A percentile compares a stretch with the other conserved stretches of the same genome.
Conservation (phyloP, 2,888 invertebrate genomes). For the Plagodis pulveraria region DNA sequence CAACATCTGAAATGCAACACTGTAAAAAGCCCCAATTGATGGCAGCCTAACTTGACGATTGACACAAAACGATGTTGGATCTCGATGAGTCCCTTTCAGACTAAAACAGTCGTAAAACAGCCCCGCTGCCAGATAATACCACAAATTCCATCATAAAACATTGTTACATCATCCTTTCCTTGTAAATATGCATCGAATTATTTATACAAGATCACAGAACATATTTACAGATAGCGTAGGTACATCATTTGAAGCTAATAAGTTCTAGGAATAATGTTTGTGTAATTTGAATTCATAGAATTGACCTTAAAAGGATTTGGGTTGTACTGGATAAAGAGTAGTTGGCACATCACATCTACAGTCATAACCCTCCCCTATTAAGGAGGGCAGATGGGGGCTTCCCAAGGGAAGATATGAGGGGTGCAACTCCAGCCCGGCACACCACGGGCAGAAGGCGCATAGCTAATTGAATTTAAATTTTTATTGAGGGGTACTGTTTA, state of each 20-base stretch:
- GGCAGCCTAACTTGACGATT: slow-evolving; percentile 8
- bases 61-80: slow-evolving; percentile 12
- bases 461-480: no score
- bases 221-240: no score
- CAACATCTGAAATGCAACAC: slow-evolving; percentile 9
- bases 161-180: slow-evolving; percentile 21
- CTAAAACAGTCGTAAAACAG: slow-evolving; percentile 17
- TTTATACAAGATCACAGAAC: slow-evolving; percentile 1
- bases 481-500: no score
- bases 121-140: slow-evolving; percentile 22
- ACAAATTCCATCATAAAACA: slow-evolving; percentile 22
- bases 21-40: slow-evolving; percentile 8
- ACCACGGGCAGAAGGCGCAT: no score
- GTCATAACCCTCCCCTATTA: no score
- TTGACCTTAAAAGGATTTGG: not conserved
- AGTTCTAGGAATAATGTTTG: not conserved
- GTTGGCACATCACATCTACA: no score
- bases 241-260: slow-evolving; percentile 9
- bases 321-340: no score
- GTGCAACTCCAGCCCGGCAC: no score
- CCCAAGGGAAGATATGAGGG: no score
- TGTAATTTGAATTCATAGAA: slow-evolving; percentile 9
- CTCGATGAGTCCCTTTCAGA: slow-evolving; percentile 11
- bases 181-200: slow-evolving; percentile 26
- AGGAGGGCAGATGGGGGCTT: no score